These are phyloP conservation scores for Drosophila sordidapex DNA, from an alignment of 2,888 invertebrate species.

Conservation along the genomic window DNA sequence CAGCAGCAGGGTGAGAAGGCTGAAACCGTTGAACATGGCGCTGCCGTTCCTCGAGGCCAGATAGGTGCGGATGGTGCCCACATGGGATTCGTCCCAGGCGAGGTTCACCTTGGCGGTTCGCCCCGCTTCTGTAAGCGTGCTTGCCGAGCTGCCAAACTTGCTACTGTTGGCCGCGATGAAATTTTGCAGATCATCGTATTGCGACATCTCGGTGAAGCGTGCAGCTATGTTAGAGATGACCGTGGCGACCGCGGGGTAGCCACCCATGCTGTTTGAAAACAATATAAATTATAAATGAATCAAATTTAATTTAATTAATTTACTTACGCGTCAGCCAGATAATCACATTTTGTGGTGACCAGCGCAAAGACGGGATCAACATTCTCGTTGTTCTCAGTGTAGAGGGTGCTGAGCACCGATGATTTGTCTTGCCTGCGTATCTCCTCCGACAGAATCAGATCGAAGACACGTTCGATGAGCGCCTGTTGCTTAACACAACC, in stretches of 20 bases:
- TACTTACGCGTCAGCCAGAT: conserved; percentile 78
- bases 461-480: conserved; percentile 86
- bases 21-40: conserved; percentile 58
- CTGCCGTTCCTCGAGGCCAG: conserved; percentile 59
- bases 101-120: conserved; percentile 79
- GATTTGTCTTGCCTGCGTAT: conserved; percentile 83
- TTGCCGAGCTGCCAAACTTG: conserved; percentile 72
- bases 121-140: conserved; percentile 73
- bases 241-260: conserved; percentile 76
- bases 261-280: conserved; percentile 73
- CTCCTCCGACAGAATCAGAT: conserved; percentile 85
- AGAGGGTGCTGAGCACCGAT: conserved; percentile 84
- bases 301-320: neutral
- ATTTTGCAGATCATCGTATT: conserved; percentile 64
- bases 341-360: conserved; percentile 77
- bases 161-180: conserved; percentile 70
- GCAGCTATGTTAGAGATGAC: conserved; percentile 82
- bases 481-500: conserved; percentile 88
- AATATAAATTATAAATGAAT: neutral
- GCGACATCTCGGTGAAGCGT: conserved; percentile 79
- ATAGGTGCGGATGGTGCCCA: conserved; percentile 69
- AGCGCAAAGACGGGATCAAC: conserved; percentile 86
- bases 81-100: conserved; percentile 74
- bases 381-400: conserved; percentile 86
- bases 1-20: conserved; percentile 63